phyloP scores from a whole-genome alignment of 2,888 invertebrate genomes.

The Ceriagrion tenellum region DNA sequence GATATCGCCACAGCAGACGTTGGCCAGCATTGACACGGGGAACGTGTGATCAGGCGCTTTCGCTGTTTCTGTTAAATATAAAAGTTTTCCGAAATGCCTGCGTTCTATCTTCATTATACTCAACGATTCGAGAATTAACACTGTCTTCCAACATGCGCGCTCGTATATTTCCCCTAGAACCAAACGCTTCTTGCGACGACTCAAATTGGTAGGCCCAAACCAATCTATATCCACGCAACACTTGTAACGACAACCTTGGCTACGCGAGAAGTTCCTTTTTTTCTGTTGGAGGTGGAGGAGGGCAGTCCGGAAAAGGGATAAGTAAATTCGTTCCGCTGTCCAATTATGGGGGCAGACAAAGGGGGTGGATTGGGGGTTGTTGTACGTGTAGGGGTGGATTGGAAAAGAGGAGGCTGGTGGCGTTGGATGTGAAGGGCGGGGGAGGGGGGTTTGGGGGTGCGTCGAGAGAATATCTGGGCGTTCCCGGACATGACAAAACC shows the following conservation, averaged over 20 bases:
- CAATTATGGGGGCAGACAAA: background rate
- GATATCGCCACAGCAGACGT: too few relatives aligned
- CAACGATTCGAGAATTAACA: too few relatives aligned
- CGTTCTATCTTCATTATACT: too few relatives aligned
- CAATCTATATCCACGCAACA: background rate
- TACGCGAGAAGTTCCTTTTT: background rate
- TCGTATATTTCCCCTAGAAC: background rate
- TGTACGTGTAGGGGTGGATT: background rate
- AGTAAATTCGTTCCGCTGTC: conserved; percentile 59
- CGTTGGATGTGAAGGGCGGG: background rate
- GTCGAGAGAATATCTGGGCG: conserved; percentile 11
- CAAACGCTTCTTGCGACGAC: background rate
- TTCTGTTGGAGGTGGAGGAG: background rate
- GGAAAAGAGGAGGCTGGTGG: background rate
- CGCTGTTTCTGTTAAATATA: too few relatives aligned
- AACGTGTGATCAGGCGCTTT: too few relatives aligned
- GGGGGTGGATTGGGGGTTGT: background rate
- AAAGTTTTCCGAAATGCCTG: too few relatives aligned
- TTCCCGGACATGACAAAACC: conserved; percentile 33
- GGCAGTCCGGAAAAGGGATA: background rate
- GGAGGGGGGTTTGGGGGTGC: background rate
- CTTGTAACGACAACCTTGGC: background rate
- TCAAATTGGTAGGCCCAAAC: background rate
- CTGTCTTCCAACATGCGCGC: too few relatives aligned
- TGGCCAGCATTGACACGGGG: too few relatives aligned